These are phyloP conservation scores for Nephrotoma guestfalica DNA, from an alignment of 2,888 invertebrate genomes.

Conservation along the genomic window DNA sequence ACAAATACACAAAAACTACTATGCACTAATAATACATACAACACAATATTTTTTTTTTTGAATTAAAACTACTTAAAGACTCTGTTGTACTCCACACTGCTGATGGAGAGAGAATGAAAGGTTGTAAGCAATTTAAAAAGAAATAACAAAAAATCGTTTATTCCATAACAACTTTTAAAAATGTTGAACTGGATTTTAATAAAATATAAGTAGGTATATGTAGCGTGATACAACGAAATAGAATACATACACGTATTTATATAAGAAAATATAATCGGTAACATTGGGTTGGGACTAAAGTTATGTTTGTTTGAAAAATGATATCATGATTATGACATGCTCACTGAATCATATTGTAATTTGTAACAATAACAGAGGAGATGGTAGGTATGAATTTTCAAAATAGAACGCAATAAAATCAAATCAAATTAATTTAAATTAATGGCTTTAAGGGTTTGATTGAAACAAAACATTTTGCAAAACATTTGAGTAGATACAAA, in stretches of 20 bases:
- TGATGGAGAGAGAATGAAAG: conserved; percentile 3
- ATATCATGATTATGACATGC: background rate
- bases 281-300: background rate
- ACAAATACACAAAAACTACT: background rate
- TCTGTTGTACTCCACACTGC: conserved; percentile 1
- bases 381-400: background rate
- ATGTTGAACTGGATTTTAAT: background rate
- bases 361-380: background rate
- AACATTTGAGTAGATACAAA: too few relatives aligned
- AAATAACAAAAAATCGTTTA: background rate
- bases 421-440: too few relatives aligned
- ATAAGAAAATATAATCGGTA: background rate
- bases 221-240: background rate
- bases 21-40: background rate
- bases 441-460: too few relatives aligned
- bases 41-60: background rate
- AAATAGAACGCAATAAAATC: too few relatives aligned
- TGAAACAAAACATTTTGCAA: too few relatives aligned
- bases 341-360: background rate
- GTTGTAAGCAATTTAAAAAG: background rate
- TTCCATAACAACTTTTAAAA: background rate
- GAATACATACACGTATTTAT: background rate
- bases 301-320: background rate
- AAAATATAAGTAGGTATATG: background rate
- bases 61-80: background rate